phyloP scores from a whole-genome alignment of 2,797 vertebrate genomes.

The Crocodylus rhombifer region DNA sequence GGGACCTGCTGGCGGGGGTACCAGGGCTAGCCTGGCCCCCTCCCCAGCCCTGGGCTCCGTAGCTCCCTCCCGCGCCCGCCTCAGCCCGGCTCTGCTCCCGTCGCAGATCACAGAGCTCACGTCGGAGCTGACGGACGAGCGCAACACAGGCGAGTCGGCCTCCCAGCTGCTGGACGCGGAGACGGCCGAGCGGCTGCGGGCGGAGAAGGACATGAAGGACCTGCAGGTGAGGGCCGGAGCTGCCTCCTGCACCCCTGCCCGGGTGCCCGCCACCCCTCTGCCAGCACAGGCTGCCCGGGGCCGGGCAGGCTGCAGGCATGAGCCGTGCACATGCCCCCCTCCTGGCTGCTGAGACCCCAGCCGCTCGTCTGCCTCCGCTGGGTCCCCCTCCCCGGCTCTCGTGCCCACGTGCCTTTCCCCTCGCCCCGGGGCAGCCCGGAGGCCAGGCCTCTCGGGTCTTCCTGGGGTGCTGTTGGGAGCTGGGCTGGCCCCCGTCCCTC shows the following conservation, averaged over 20 bases:
- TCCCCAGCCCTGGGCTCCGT: not conserved
- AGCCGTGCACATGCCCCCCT: too few species aligned
- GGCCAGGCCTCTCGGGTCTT: not conserved
- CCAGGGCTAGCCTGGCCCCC: rapidly evolving
- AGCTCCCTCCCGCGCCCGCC: not conserved
- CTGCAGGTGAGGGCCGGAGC: slow-evolving; percentile 86
- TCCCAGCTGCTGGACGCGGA: slow-evolving; percentile 95
- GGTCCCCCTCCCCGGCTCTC: not conserved
- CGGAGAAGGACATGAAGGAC: slow-evolving; percentile 96
- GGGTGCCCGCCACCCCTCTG: rapidly evolving
- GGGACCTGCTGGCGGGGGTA: rapidly evolving
- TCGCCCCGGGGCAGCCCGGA: not conserved
- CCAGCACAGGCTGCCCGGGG: too few species aligned
- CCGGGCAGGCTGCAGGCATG: too few species aligned
- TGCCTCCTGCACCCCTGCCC: not conserved
- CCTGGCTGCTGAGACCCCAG: not conserved
- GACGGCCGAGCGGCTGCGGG: slow-evolving; percentile 91
- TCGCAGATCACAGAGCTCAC: slow-evolving; percentile 93
- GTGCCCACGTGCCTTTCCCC: not conserved
- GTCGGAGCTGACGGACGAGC: slow-evolving; percentile 94
- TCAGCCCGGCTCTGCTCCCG: not conserved
- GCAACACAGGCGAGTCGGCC: slow-evolving; percentile 94
- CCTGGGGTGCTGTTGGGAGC: not conserved
- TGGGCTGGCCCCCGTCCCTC: rapidly evolving
- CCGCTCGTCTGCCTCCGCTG: not conserved